Conservation (phyloP, 2,113 vertebrate species). For the Riparia riparia region DNA sequence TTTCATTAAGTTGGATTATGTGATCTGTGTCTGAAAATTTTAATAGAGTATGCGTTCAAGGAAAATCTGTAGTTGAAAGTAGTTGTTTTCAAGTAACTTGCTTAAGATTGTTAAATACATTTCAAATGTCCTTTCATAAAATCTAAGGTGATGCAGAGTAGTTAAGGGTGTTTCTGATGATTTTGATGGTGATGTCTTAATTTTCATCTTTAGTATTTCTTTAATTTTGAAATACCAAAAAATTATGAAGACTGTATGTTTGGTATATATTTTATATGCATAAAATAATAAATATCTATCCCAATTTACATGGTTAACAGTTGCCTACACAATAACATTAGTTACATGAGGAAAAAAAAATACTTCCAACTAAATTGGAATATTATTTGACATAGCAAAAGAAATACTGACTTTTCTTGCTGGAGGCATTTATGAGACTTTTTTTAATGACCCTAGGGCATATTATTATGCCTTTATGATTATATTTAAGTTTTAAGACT, state of each 20-base stretch:
- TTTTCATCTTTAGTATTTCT: background rate
- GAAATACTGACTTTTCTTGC: background rate
- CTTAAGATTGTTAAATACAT: background rate
- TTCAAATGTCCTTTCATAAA: background rate
- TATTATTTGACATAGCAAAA: background rate
- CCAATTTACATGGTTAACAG: background rate
- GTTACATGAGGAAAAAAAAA: background rate
- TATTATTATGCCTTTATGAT: background rate
- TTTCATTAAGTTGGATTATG: conserved; percentile 47
- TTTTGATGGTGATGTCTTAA: background rate
- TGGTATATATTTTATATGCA: background rate
- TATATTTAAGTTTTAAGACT: background rate
- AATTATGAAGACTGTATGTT: background rate
- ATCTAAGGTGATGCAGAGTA: background rate
- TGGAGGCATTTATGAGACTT: background rate
- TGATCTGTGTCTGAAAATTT: conserved; percentile 30
- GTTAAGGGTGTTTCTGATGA: background rate
- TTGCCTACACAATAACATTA: background rate
- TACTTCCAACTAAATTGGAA: background rate
- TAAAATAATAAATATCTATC: background rate
- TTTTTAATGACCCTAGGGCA: background rate
- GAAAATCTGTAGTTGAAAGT: conserved; percentile 5
- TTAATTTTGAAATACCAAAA: background rate
- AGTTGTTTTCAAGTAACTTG: conserved; percentile 22
- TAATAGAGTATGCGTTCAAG: background rate